A percentile compares a stretch with the other conserved stretches of the same genome.
phyloP scores from a whole-genome alignment of 2,113 vertebrate species.

The Crotalus tigris region DNA sequence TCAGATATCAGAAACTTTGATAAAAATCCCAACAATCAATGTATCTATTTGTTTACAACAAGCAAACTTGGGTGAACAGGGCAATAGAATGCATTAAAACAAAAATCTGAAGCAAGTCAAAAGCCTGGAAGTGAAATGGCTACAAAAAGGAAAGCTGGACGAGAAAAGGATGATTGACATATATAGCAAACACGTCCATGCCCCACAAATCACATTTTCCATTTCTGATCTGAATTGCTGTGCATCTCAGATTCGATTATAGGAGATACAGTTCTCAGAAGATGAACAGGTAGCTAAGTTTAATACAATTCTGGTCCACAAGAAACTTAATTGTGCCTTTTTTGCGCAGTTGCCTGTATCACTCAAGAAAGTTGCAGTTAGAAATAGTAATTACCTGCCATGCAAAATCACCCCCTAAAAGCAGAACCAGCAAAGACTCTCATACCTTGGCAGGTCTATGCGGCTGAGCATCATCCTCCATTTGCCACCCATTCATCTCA shows the following conservation, averaged over 20 bases:
- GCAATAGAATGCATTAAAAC: background rate
- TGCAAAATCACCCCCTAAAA: background rate
- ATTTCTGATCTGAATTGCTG: background rate
- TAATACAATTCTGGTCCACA: background rate
- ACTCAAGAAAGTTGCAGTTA: background rate
- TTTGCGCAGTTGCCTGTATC: background rate
- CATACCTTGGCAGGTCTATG: constrained; percentile 75
- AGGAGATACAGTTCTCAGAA: background rate
- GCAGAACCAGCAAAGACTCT: background rate
- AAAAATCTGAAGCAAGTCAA: background rate
- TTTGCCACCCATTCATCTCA: constrained; percentile 78
- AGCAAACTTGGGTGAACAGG: background rate
- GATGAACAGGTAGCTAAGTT: background rate
- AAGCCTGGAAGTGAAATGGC: background rate
- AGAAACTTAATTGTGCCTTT: background rate
- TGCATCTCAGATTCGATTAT: background rate
- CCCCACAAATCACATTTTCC: background rate
- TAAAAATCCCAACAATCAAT: background rate
- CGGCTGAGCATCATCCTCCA: constrained; percentile 57
- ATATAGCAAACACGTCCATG: background rate
- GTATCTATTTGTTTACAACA: background rate
- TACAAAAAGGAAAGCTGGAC: background rate
- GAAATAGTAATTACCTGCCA: background rate
- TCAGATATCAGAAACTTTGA: background rate
- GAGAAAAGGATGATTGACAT: background rate